phyloP scores from a whole-genome alignment of 2,113 vertebrate species.

The Malurus melanocephalus region DNA sequence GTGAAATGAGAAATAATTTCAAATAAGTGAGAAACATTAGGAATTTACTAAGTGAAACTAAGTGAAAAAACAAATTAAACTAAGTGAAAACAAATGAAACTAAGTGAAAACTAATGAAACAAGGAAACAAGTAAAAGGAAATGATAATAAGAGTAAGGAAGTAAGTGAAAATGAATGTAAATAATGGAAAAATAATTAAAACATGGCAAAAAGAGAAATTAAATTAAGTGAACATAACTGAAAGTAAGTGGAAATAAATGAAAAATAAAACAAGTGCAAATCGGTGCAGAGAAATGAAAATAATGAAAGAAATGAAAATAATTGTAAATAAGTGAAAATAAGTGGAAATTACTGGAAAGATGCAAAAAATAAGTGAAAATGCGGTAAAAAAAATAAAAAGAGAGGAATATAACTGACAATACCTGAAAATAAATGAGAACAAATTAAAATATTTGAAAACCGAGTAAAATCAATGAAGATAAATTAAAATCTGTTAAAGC shows the following conservation, averaged over 20 bases:
- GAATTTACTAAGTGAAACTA: no score
- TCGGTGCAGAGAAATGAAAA: not conserved
- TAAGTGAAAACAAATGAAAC: not conserved
- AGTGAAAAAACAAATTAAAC: not conserved
- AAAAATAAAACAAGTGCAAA: not conserved
- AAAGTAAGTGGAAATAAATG: not conserved
- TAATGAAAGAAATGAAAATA: not conserved
- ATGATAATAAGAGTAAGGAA: not conserved
- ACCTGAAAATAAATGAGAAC: not conserved
- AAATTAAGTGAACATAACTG: not conserved
- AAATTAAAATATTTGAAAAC: not conserved
- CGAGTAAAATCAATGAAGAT: not conserved
- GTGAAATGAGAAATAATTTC: not conserved
- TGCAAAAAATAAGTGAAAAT: not conserved
- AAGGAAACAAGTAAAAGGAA: not conserved
- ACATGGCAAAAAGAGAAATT: accelerated
- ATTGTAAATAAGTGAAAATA: not conserved
- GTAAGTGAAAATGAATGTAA: not conserved
- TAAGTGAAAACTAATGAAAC: not conserved
- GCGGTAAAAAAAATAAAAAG: not conserved
- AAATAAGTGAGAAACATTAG: not conserved
- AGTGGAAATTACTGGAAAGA: not conserved
- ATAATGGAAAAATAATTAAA: not conserved
- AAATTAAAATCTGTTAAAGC: not conserved
- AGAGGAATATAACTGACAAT: not conserved